Conservation (phyloP, 37 sponge, comb jelly and placozoan species). For the Cliona cf. orientalis region DNA sequence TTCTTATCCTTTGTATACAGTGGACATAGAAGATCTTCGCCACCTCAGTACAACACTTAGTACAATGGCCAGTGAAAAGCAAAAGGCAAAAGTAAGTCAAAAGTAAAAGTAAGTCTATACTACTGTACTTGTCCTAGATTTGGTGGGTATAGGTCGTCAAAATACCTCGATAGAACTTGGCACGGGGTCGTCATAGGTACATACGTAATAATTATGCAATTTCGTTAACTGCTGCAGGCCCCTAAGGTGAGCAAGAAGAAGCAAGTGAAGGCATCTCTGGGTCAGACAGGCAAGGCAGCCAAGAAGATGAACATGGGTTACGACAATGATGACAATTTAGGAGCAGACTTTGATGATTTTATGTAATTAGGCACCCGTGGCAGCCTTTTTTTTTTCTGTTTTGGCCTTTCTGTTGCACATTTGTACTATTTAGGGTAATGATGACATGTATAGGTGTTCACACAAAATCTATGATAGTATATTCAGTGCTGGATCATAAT, state of each 20-base stretch:
- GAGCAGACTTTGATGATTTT: constrained; percentile 60
- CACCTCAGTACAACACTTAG: constrained; percentile 44
- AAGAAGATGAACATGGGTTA: constrained; percentile 7
- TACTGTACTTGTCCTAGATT: background rate
- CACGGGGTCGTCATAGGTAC: background rate
- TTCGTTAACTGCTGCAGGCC: too few relatives aligned
- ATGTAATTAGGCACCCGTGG: too few relatives aligned
- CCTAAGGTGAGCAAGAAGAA: constrained; percentile 36
- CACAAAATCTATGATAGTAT: too few relatives aligned
- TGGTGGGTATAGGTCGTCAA: too few relatives aligned
- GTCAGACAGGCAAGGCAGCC: constrained; percentile 16
- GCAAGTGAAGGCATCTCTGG: constrained; percentile 17
- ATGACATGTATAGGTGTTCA: too few relatives aligned
- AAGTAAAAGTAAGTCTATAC: background rate
- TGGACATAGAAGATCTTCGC: constrained; percentile 69
- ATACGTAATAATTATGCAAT: background rate
- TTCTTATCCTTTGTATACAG: constrained; percentile 9
- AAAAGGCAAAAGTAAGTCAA: constrained; percentile 21
- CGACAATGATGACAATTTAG: constrained; percentile 36
- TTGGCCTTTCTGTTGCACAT: too few relatives aligned
- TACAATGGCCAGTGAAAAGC: constrained; percentile 62
- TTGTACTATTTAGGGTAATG: too few relatives aligned
- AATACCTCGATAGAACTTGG: background rate
- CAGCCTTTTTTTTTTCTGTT: background rate
- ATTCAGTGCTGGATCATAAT: too few relatives aligned